Evolutionary conservation across 92 coral and sea anemone species (phyloP), one percentile per base, ranked within the genome.

Genomic region (Siderastrea siderea): DNA sequence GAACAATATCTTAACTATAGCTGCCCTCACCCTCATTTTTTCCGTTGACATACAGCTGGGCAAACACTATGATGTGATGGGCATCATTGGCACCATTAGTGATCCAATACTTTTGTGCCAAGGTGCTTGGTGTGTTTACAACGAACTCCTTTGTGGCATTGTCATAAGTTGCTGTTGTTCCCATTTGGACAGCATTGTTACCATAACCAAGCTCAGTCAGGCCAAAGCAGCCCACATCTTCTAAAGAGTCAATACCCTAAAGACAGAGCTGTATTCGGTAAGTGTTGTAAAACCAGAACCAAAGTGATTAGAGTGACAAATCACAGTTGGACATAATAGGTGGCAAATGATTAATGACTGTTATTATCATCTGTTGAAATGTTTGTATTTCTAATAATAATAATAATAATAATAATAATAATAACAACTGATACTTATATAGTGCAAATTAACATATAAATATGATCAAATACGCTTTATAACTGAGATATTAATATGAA

Each of bases 141-240:
- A 95, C 80, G 19, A 93, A 93, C 82, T 95, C 98, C 70, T 91
- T 64, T 15, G 93, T 91, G 38, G 81, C 88, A 70, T 91, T 85
- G 90, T 95, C 98, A 68, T 95, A 95, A 2, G 87, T 89, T 38
- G 96, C 98, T 63, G 98, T 95, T 58, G 98, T 95, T 68, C 93
- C 98, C 98, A 95, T 95, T 91, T 95, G 96, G 4, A 95, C 95
- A 9, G 98, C 96, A 79, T 95, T 95, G 91, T 95, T 95, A 38
- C 98, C 98, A 86, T 95, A 95, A 10, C 98, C 98, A 73, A 95
- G 98, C 49, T 95, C 98, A 8, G 98, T 95, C 85, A 95, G 79
- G 13, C 98, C 98, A 89, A 95, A 95, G 81, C 98, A 95, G 7
- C 98, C 98, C 8, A 95, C 98, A 91, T 95, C 98, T 63, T 94